Base-by-base conservation (phyloP, 2,888 invertebrate genomes). In the Cataglyphis altisquamis region DNA sequence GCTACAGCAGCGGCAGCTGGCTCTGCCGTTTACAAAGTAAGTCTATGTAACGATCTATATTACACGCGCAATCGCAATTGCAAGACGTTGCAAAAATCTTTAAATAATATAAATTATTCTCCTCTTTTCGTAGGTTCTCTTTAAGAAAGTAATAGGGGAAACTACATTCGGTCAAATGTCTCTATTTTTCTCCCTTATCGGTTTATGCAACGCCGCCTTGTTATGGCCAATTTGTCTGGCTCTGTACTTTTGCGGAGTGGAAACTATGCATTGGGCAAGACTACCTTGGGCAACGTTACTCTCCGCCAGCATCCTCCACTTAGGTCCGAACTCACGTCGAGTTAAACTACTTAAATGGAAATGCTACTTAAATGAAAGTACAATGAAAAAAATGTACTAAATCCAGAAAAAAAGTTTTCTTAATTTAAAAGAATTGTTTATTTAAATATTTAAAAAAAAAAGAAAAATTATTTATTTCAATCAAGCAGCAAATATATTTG, bases 121-220 rank as follows among this genome's bases (percentile, higher is more conserved):
- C 1, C n/a, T 32, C 90, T 90, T 57, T 94, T 57, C 94, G 1
- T 52, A 99, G 98, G 99, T 99, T 91, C 96, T 98, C 93, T 99
- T 99, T 95, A 98, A 98, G 93, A 98, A 98, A 95, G 97, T 98
- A 90, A 97, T 99, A 95, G 99, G 99, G 18, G 98, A 98, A 93
- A 98, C 98, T 85, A 98, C 97, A 83, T 97, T 98, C 83, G 98
- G 98, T 5, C 98, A 99, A 95, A 97, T 98, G 80, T 98, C 99
- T 2, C 95, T 99, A 89, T 98, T 99, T 95, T 98, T 99, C 95
- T 98, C 98, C 0, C 96, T 98, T 45, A 96, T 99, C 91, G 99
- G 99, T 68, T 96, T 98, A 90, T 96, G 98, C 93, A 98, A 98
- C 95, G 97, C 98, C 25, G 96, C 98, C 8, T 95, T 99, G 84